Conservation (phyloP, 1,140 invertebrate genomes). For the Calosoma granatense region DNA sequence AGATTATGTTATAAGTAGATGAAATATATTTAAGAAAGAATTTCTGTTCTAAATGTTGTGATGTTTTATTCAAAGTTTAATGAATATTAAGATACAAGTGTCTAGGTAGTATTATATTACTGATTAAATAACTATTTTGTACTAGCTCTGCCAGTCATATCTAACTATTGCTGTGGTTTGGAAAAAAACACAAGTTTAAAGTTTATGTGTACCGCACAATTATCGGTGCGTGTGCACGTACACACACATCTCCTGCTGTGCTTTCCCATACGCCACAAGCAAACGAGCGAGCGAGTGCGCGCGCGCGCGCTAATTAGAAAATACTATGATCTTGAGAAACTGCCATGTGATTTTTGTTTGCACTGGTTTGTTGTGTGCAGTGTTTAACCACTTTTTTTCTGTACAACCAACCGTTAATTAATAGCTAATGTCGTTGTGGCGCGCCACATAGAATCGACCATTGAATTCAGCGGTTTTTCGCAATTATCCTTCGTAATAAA, state of each 20-base stretch:
- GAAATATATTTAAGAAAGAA: no score
- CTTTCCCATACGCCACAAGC: not conserved
- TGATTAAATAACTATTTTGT: no score
- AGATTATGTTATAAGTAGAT: no score
- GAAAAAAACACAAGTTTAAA: no score
- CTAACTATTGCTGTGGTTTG: no score
- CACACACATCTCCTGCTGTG: not conserved
- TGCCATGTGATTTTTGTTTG: not conserved
- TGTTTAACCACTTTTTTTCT: not conserved
- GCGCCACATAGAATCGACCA: not conserved
- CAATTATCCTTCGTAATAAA: not conserved
- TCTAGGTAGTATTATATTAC: no score
- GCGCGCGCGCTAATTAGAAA: not conserved
- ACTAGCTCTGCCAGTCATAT: no score
- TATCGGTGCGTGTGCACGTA: no score
- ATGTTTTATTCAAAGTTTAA: no score
- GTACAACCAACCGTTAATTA: slow-evolving; percentile 2
- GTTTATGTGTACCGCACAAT: no score
- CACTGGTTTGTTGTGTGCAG: not conserved
- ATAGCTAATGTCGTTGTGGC: not conserved
- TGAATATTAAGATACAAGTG: no score
- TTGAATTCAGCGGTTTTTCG: not conserved
- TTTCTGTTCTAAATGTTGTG: no score
- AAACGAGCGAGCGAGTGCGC: not conserved
- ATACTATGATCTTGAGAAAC: not conserved